These are phyloP conservation scores for Hydropotes inermis DNA, from an alignment of 2,113 vertebrate genomes.

Conservation along the genomic window DNA sequence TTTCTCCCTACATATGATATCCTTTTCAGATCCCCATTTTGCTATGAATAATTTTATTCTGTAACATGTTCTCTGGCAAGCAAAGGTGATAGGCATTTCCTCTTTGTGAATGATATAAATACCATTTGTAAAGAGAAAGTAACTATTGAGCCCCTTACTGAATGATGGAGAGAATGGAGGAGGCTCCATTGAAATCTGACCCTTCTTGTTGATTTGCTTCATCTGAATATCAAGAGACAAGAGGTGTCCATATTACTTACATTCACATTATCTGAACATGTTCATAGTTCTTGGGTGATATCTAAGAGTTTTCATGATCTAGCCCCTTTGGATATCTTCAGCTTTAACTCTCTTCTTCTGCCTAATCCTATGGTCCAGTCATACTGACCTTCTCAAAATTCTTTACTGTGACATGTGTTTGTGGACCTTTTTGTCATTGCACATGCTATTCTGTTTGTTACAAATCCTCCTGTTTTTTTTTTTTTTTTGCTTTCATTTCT, in stretches of 20 bases:
- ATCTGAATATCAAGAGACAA: not conserved
- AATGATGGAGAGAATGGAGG: not conserved
- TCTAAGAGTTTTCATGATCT: not conserved
- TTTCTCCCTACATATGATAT: not conserved
- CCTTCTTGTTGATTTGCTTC: not conserved
- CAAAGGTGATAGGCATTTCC: not conserved
- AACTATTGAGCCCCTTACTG: not conserved
- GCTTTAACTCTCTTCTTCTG: not conserved
- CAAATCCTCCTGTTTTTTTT: not conserved
- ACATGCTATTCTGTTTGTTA: not conserved
- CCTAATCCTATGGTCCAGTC: not conserved
- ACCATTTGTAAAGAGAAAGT: not conserved
- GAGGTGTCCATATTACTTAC: not conserved
- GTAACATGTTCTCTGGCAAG: not conserved
- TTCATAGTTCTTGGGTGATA: not conserved
- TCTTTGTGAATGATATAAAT: constrained; percentile 10
- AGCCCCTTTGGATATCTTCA: not conserved
- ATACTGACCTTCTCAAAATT: not conserved
- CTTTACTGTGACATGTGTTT: not conserved
- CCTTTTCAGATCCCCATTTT: constrained; percentile 14
- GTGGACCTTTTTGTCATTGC: not conserved
- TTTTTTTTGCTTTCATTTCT: not conserved
- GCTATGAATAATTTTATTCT: not conserved
- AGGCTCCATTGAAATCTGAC: not conserved
- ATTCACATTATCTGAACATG: not conserved